Conservation (phyloP, 2,888 invertebrate species). For the Drosophila sordidula region DNA sequence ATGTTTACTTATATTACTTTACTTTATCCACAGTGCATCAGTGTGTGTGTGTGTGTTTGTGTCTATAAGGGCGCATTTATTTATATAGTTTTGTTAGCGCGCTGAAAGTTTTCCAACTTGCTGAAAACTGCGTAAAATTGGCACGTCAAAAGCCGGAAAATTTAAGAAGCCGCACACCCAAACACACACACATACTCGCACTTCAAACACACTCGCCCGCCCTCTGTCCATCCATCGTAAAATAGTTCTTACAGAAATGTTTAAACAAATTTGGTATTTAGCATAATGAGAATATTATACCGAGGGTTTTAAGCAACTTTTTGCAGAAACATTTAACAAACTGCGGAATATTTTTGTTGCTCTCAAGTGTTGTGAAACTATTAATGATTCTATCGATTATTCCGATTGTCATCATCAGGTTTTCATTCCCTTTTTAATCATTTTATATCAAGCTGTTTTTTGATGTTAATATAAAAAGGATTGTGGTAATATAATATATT, state of each 20-base stretch:
- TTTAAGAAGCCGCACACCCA: conserved; percentile 51
- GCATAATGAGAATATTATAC: conserved; percentile 21
- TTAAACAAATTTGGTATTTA: conserved; percentile 21
- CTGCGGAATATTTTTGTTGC: background rate
- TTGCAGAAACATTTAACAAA: background rate
- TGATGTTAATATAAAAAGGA: too few relatives aligned
- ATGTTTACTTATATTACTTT: conserved; percentile 67
- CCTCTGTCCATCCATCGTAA: background rate
- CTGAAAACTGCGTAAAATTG: conserved; percentile 69
- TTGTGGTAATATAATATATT: background rate
- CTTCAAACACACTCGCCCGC: conserved; percentile 17
- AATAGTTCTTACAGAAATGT: conserved; percentile 9
- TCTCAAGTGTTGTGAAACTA: too few relatives aligned
- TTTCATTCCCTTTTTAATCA: too few relatives aligned
- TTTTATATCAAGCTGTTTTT: too few relatives aligned
- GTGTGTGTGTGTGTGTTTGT: conserved; percentile 20
- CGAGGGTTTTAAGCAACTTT: background rate
- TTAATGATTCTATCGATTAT: background rate
- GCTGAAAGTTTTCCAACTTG: conserved; percentile 52
- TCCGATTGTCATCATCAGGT: too few relatives aligned
- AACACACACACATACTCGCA: conserved; percentile 7
- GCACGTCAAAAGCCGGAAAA: conserved; percentile 75
- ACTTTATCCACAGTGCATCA: conserved; percentile 53
- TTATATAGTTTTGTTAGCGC: conserved; percentile 74
- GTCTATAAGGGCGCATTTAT: conserved; percentile 66